phyloP scores from a whole-genome alignment of 2,113 vertebrate species.

The Hippocampus abdominalis region DNA sequence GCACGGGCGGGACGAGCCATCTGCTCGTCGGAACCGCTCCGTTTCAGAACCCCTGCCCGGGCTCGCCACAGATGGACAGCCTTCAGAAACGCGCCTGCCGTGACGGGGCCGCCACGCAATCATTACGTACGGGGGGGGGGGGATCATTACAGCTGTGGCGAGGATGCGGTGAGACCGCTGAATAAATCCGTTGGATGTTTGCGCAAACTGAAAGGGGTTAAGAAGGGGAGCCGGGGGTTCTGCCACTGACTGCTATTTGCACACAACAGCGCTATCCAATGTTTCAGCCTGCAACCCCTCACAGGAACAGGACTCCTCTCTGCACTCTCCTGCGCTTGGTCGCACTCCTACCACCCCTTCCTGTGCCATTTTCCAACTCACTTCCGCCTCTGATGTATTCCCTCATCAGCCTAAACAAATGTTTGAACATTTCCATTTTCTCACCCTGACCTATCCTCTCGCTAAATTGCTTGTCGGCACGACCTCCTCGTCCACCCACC shows the following conservation, averaged over 20 bases:
- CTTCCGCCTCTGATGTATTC: constrained; percentile 19
- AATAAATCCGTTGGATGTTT: constrained; percentile 31
- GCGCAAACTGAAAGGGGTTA: constrained; percentile 46
- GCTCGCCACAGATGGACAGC: constrained; percentile 59
- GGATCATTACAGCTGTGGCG: constrained; percentile 3
- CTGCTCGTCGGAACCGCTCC: constrained; percentile 59
- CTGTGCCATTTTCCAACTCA: constrained; percentile 29
- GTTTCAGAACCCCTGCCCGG: constrained; percentile 52
- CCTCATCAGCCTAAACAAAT: not conserved
- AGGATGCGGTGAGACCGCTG: not conserved
- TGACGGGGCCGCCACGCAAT: constrained; percentile 33
- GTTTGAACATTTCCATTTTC: constrained; percentile 14
- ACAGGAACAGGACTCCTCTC: not conserved
- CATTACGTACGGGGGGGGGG: no score
- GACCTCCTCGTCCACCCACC: not conserved
- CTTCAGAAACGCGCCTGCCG: constrained; percentile 56
- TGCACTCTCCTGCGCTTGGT: constrained; percentile 4
- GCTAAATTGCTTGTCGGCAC: not conserved
- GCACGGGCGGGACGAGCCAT: constrained; percentile 55
- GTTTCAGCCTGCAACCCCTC: constrained; percentile 22
- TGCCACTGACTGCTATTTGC: constrained; percentile 40
- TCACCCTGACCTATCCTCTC: constrained; percentile 17
- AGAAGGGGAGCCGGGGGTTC: constrained; percentile 22
- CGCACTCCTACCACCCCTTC: constrained; percentile 29
- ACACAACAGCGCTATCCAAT: constrained; percentile 37